Percentiles rank a stretch among this genome's conserved stretches.
Conservation (phyloP, 2,888 invertebrate genomes). For the Drosophila formosana region DNA sequence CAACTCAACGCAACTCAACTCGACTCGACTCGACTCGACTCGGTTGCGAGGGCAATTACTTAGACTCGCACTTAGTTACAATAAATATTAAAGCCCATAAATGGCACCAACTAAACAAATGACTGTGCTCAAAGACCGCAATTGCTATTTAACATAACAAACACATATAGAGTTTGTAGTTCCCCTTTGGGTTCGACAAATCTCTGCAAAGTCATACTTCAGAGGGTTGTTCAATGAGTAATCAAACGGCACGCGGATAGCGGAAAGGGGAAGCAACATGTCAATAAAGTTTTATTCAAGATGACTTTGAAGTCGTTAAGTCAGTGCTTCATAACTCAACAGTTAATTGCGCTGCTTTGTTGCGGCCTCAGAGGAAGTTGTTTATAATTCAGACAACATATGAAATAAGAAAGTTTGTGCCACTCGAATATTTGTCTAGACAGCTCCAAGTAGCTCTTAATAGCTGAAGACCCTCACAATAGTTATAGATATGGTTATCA, state of each 20-base stretch:
- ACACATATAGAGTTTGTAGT: background rate
- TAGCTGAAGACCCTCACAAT: background rate
- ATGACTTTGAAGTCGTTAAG: constrained; percentile 4
- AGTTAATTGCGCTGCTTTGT: background rate
- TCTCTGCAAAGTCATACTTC: constrained; percentile 26
- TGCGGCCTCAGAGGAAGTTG: background rate
- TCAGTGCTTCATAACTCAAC: background rate
- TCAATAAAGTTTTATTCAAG: background rate
- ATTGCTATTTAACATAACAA: constrained; percentile 2
- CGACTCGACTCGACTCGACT: constrained; percentile 15
- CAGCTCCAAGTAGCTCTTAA: background rate
- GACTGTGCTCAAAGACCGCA: constrained; percentile 28
- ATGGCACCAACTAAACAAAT: constrained; percentile 26
- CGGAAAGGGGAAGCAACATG: background rate
- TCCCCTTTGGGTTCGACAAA: constrained; percentile 31
- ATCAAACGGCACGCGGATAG: too few relatives aligned
- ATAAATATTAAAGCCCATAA: constrained; percentile 25
- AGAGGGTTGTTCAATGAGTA: constrained; percentile 29
- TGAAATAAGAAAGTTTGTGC: background rate
- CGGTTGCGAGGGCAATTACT: constrained; percentile 52
- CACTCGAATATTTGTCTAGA: background rate
- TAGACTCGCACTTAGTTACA: constrained; percentile 26
- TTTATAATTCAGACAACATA: background rate
- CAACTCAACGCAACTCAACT: background rate
- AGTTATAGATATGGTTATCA: background rate